A percentile compares a stretch with the other conserved stretches of the same genome.
These are phyloP conservation scores for Furcifer pardalis DNA, from an alignment of 2,797 vertebrate species.

Conservation along the genomic window DNA sequence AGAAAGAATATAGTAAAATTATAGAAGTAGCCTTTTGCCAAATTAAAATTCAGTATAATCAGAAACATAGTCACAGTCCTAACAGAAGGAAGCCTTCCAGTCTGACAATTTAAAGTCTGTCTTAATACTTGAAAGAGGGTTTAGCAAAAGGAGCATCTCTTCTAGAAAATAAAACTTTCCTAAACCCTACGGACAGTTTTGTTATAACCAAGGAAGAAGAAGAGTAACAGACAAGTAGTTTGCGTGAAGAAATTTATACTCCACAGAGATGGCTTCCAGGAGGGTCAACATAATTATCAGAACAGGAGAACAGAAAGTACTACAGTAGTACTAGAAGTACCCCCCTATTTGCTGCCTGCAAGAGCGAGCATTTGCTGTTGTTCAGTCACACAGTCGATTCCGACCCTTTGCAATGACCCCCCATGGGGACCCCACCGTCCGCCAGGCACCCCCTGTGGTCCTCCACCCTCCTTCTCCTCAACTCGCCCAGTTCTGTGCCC, in stretches of 20 bases:
- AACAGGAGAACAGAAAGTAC: neutral
- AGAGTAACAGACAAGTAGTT: neutral
- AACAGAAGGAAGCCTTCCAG: neutral
- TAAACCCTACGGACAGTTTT: neutral
- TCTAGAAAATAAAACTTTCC: neutral
- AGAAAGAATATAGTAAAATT: too few species aligned
- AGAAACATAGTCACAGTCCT: neutral
- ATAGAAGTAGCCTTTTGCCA: neutral
- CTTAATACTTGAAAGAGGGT: neutral
- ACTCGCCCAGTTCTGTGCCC: too few species aligned
- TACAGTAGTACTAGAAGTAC: too few species aligned
- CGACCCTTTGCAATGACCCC: too few species aligned
- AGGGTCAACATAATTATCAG: neutral
- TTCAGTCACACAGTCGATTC: too few species aligned
- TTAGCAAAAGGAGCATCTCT: neutral
- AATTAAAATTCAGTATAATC: too few species aligned
- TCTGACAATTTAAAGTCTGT: constrained; percentile 3
- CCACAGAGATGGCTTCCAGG: neutral
- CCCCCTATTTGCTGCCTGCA: neutral
- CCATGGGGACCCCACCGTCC: too few species aligned
- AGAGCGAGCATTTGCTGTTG: too few species aligned
- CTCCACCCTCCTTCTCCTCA: too few species aligned
- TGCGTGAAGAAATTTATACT: accelerated
- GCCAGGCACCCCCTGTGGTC: too few species aligned
- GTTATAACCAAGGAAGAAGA: constrained; percentile 10